Evolutionary conservation across 2,113 vertebrate genomes (phyloP).

Genomic region (Catharus bicknelli): DNA sequence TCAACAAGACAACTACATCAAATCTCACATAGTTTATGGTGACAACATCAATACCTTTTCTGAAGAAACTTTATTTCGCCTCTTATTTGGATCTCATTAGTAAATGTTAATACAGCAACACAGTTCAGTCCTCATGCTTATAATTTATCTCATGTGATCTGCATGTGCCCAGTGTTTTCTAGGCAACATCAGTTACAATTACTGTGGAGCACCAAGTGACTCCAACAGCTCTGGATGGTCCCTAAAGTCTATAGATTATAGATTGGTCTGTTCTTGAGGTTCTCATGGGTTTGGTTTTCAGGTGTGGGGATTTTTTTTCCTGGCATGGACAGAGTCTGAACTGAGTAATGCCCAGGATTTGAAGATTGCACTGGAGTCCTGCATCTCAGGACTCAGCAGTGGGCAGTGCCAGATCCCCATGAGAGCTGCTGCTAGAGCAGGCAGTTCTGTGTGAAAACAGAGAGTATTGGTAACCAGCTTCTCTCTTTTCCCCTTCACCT

Average conservation of each 20-base stretch:
- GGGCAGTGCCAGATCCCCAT: rapidly evolving
- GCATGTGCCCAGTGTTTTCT: not conserved
- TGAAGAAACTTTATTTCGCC: not conserved
- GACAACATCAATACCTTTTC: not conserved
- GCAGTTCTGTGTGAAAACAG: not conserved
- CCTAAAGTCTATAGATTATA: not conserved
- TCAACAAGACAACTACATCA: not conserved
- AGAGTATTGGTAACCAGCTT: not conserved
- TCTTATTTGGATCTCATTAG: not conserved
- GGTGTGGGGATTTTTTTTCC: not conserved
- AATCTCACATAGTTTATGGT: not conserved
- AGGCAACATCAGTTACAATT: not conserved
- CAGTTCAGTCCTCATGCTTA: not conserved
- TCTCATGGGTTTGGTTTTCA: not conserved
- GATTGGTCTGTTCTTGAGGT: rapidly evolving
- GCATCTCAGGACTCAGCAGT: rapidly evolving
- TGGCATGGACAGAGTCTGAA: not conserved
- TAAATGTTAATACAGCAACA: not conserved
- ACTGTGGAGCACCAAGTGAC: not conserved
- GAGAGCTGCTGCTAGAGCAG: not conserved
- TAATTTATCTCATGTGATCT: not conserved
- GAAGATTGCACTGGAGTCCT: not conserved
- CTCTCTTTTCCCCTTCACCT: not conserved
- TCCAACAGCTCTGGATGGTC: not conserved
- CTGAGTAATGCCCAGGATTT: not conserved